Evolutionary conservation across 1,140 invertebrate species (phyloP), one percentile per base, ranked within the genome.

Genomic region (Hyposmocoma kahamanoa): DNA sequence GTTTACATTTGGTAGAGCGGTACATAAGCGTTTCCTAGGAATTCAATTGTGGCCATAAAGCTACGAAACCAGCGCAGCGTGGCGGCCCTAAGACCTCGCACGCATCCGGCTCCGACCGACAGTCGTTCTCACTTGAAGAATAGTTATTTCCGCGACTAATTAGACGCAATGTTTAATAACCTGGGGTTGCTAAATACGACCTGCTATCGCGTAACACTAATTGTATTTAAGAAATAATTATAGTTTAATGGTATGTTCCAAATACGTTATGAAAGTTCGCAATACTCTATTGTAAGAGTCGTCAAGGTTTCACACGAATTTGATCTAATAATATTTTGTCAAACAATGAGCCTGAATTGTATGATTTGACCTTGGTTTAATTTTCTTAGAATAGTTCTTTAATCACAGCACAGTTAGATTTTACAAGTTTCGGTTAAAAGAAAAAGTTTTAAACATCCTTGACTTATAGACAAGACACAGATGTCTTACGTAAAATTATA

Each of bases 111-210:
- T 72, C 61, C 59, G 60, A 24, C 42, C 50, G 67, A 73, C 69
- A 72, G 73, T 67, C 79, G 69, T 73, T 82, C 75, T 71, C 67
- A 78, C 68, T 69, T 48, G 28, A 53, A 71, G 62, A 72, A 71
- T 57, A 72, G 64, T 44, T 36, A 36, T 36, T 36, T 36, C 32
- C 32, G 15, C 6, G 42, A 46, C 41, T 36, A 36, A 36, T 36
- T 36, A 46, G 43, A 39, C 26, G 17, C 28, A 52, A 52, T 52
- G 18, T 17, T 36, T 36, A 36, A 36, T 36, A 36, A 36, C 32
- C 10, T 17, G 10, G n/a, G 32, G 6, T 36, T 36, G 32, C 32
- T 8, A 10, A 36, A 6, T 36, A 3, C n/a, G n/a, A n/a, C n/a
- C n/a, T n/a, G n/a, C n/a, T n/a, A n/a, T 17, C 1, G 32, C 18